Evolutionary conservation across 2,113 vertebrate species (phyloP).

Genomic region (Nothoprocta perdicaria): DNA sequence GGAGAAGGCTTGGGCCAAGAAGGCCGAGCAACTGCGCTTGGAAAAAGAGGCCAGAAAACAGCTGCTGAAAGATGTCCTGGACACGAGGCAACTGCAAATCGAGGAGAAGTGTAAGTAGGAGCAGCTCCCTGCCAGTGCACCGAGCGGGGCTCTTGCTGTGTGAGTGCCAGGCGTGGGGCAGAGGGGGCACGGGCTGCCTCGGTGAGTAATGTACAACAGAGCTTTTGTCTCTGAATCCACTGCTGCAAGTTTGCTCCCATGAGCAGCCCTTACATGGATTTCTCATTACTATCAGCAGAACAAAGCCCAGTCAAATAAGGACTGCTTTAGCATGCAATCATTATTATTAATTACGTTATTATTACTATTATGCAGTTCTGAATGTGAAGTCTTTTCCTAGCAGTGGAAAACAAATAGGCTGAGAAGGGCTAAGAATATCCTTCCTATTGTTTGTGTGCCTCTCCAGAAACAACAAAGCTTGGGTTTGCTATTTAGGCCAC

Average conservation of each 20-base stretch:
- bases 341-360: neutral
- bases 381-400: neutral
- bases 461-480: neutral
- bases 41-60: conserved; percentile 79
- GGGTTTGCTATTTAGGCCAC: neutral
- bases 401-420: neutral
- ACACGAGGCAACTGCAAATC: conserved; percentile 81
- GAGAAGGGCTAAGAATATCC: neutral
- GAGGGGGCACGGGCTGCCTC: accelerated
- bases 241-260: neutral
- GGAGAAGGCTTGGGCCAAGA: conserved; percentile 70
- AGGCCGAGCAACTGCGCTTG: conserved; percentile 63
- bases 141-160: accelerated
- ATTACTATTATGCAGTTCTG: neutral
- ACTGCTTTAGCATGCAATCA: neutral
- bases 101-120: conserved; percentile 85
- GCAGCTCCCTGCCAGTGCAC: neutral
- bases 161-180: neutral
- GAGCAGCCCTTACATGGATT: neutral
- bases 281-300: neutral
- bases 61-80: conserved; percentile 83
- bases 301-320: neutral
- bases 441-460: neutral
- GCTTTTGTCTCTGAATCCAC: neutral
- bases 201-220: neutral